These are phyloP conservation scores for Amphiduros pacificus DNA, from an alignment of 2,888 invertebrate species.

Conservation along the genomic window DNA sequence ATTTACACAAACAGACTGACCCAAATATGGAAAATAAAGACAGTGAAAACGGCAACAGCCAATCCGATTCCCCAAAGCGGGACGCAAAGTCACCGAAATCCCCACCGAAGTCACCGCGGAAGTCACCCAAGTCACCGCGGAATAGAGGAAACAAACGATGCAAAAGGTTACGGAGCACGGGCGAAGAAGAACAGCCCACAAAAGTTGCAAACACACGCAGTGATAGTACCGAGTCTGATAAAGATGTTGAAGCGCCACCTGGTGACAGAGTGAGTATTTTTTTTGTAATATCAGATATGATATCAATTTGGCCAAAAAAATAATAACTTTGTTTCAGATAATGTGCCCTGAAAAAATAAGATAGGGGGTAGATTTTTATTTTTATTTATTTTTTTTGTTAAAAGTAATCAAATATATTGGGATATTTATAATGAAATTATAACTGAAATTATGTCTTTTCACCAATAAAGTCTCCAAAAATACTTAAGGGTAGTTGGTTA, in stretches of 20 bases:
- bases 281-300: background rate
- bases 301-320: background rate
- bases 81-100: no score
- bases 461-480: no score
- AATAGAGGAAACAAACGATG: conserved; percentile 14
- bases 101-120: conserved; percentile 1
- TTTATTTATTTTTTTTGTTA: no score
- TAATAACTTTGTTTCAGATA: no score
- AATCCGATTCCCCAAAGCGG: conserved; percentile 23
- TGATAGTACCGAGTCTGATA: conserved; percentile 1
- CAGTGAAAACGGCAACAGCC: conserved; percentile 20
- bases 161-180: conserved; percentile 17
- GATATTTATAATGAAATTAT: no score
- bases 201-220: conserved; percentile 10
- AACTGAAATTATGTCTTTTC: no score
- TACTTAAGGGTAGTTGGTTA: no score
- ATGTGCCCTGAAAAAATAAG: no score
- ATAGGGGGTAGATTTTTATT: no score
- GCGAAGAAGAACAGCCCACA: conserved; percentile 22
- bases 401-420: no score
- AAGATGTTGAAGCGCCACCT: conserved; percentile 6
- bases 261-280: background rate
- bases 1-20: background rate
- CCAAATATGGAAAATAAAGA: conserved; percentile 15
- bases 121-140: conserved; percentile 8